Evolutionary conservation across 2,888 invertebrate genomes (phyloP).

Genomic region (Athripsodes cinereus): DNA sequence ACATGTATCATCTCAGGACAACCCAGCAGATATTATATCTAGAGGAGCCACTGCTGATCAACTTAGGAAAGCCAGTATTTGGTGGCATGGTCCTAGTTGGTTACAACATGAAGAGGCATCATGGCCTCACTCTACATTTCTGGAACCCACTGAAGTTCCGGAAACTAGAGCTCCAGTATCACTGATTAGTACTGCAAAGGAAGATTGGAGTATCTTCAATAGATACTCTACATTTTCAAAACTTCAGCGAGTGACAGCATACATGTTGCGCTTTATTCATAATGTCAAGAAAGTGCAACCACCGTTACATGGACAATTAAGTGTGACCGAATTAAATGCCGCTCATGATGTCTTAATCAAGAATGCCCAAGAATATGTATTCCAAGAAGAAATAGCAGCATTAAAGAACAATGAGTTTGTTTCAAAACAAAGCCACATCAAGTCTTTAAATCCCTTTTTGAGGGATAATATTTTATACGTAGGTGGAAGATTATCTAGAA

Average conservation of each 20-base stretch:
- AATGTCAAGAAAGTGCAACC: neutral
- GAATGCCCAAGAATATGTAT: neutral
- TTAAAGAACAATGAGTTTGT: neutral
- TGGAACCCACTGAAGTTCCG: neutral
- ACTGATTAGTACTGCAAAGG: neutral
- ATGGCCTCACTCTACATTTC: neutral
- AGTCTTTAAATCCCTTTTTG: neutral
- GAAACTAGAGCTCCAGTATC: neutral
- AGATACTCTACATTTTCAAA: neutral
- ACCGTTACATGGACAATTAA: neutral
- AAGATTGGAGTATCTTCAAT: neutral
- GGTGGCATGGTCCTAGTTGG: no score
- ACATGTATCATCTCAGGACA: no score
- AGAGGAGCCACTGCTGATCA: no score
- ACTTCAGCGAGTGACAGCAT: neutral
- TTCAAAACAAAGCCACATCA: neutral
- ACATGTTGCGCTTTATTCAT: neutral
- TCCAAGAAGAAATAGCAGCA: neutral
- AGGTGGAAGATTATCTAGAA: neutral
- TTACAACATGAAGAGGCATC: no score
- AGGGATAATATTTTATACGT: neutral
- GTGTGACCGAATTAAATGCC: neutral
- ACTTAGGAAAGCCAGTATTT: no score
- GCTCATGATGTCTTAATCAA: neutral
- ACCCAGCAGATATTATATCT: no score